phyloP scores from a whole-genome alignment of 2,888 invertebrate genomes.

The Brenthis daphne region DNA sequence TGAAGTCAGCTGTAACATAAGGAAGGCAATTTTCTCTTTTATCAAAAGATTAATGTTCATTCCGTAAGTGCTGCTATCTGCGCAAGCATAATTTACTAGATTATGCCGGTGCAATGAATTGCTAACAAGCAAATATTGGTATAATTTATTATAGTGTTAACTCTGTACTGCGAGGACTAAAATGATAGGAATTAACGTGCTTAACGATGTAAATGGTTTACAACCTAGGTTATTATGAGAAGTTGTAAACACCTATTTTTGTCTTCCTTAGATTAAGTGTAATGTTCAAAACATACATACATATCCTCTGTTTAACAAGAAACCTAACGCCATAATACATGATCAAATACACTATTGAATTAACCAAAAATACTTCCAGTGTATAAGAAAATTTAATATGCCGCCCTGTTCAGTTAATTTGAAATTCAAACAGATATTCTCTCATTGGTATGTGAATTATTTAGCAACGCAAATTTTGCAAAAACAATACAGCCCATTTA shows the following conservation, averaged over 20 bases:
- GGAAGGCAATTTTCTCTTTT: conserved; percentile 47
- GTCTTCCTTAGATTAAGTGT: neutral
- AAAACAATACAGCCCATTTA: conserved; percentile 63
- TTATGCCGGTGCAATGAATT: conserved; percentile 20
- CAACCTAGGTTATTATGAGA: conserved; percentile 1
- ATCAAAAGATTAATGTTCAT: conserved; percentile 41
- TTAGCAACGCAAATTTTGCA: conserved; percentile 55
- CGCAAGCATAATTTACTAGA: conserved; percentile 33
- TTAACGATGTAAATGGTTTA: conserved; percentile 2
- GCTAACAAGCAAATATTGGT: conserved; percentile 10
- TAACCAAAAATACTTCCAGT: conserved; percentile 27
- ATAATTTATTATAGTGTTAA: conserved; percentile 12
- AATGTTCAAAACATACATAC: neutral
- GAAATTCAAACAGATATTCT: conserved; percentile 59
- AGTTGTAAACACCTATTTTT: neutral
- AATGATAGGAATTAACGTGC: conserved; percentile 5
- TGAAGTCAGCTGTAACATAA: conserved; percentile 54
- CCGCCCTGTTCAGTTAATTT: conserved; percentile 53
- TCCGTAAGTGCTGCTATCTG: conserved; percentile 36
- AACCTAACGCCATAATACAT: neutral
- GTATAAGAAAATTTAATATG: conserved; percentile 41
- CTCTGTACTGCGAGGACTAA: conserved; percentile 7
- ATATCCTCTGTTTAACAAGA: neutral
- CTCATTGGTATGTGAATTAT: conserved; percentile 57
- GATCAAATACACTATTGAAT: conserved; percentile 12